Base-by-base conservation (phyloP, 2,888 invertebrate species). In the Stomorhina lunata region DNA sequence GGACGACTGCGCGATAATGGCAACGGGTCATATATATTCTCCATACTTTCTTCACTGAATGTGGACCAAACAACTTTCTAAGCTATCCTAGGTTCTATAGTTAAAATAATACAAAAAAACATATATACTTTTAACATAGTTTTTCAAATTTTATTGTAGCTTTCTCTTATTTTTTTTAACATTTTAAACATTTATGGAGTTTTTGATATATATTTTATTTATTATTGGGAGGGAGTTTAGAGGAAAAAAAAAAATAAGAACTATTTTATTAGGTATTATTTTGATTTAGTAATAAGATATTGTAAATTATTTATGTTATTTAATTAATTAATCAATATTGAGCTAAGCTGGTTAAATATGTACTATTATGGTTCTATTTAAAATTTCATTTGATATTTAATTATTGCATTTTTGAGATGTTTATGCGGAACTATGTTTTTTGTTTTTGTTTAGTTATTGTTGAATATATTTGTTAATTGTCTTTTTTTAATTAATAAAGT, bases 171-270 rank as follows among this genome's bases (percentile, higher is more conserved):
- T 61, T 59, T 17, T 25, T 50, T 29, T 71, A 59, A 71, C 71
- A 75, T 73, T 78, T 63, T 65, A 61, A 69, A 73, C 80, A 81
- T 75, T 82, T 65, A 82, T 71, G 65, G 27, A 72, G 25, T 10
- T 37, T 48, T 59, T 27, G 43, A 43, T 59, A 53, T 25, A 17
- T 25, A 40, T 65, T 50, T 1, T 72, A 10, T 68, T 55, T 40
- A 9, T 29, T 76, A 63, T 76, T 73, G 48, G 53, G 29, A 40
- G 2, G 61, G 59, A 65, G 34, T 50, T 59, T 12, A 53, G 71
- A 53, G 71, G 69, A 48, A 65, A 55, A 73, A 71, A 78, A n/a
- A n/a, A n/a, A n/a, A n/a, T n/a, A n/a, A 75, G 37, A 75, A 53
- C 17, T 73, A 69, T 72, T 61, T 78, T 65, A 29, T 69, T 63